Base-by-base conservation (phyloP, 2,797 vertebrate genomes). In the Melanotaenia nigrans region DNA sequence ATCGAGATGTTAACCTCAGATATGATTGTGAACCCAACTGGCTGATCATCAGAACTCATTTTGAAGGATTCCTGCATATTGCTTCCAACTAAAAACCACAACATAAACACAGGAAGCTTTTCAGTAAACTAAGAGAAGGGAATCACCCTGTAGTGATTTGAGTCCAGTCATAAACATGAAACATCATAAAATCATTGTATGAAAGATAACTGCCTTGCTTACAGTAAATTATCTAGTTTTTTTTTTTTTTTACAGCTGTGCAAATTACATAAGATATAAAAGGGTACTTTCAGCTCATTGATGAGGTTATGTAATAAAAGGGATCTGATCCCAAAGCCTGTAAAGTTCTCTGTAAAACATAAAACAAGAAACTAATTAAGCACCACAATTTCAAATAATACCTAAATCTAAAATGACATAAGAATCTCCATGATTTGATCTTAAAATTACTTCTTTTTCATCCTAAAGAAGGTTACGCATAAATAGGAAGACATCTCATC, bases 311-410 rank as follows among this genome's bases (percentile, higher is more conserved):
- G 32, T 40, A 25, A 72, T 10, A 11, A 1, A n/a, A 60, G 64
- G 59, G 38, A 30, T 42, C 25, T 61, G 70, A 82, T n/a, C 60
- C 13, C 1, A 33, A 60, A 22, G 33, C n/a, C 38, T 56, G 65
- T 32, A 73, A 35, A 28, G 32, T 56, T 77, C 57, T 69, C 81
- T 47, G 57, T 22, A 78, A 81, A 20, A 58, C 67, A 60, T 80
- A 68, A 85, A 77, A 68, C 66, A 79, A 76, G 45, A 47, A 47
- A 9, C 6, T 6, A 45, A 40, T 38, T 3, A 38, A 38, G 36
- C 36, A 13, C 36, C 10, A 38, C 1, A 14, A 35, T 68, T 63
- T 69, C 3, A 53, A 53, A 68, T 10, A 0, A 55, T 4, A 68
- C 7, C 55, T 38, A 58, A 4, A 8, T 2, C 22, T 42, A 45